Percentiles rank a stretch among this genome's conserved stretches.
phyloP scores from a whole-genome alignment of 1,140 invertebrate genomes.

The Bombus confusus region DNA sequence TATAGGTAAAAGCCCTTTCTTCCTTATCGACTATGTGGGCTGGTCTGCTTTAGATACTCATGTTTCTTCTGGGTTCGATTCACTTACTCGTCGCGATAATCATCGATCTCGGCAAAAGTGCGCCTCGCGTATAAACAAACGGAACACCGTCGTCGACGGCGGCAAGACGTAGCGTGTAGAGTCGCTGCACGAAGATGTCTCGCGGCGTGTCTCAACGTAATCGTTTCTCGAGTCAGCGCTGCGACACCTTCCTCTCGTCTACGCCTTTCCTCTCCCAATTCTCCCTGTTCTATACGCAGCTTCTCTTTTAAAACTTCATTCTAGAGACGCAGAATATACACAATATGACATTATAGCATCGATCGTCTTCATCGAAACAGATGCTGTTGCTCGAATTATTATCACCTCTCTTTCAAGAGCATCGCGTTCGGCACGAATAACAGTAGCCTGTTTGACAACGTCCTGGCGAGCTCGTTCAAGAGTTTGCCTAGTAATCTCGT shows the following conservation, averaged over 20 bases:
- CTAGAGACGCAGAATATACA: slow-evolving; percentile 69
- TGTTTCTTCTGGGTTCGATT: background rate
- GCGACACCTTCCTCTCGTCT: slow-evolving; percentile 78
- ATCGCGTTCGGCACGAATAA: slow-evolving; percentile 85
- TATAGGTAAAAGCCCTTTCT: background rate
- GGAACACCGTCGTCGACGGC: slow-evolving; percentile 83
- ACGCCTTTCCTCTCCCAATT: slow-evolving; percentile 77
- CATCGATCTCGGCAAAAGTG: slow-evolving; percentile 84
- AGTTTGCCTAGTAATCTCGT: slow-evolving; percentile 83
- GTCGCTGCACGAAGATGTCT: slow-evolving; percentile 78
- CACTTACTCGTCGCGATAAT: slow-evolving; percentile 82
- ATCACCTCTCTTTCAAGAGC: slow-evolving; percentile 84
- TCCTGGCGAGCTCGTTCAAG: slow-evolving; percentile 85
- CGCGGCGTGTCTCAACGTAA: slow-evolving; percentile 76
- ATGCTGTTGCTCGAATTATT: background rate
- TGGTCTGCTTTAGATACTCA: background rate
- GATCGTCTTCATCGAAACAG: background rate
- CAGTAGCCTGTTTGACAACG: slow-evolving; percentile 84
- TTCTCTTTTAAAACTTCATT: slow-evolving; percentile 83
- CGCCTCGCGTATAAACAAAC: slow-evolving; percentile 85
- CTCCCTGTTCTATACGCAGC: slow-evolving; percentile 81
- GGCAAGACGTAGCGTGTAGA: slow-evolving; percentile 78
- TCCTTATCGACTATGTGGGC: too few species aligned
- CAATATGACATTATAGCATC: background rate
- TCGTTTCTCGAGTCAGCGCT: slow-evolving; percentile 74